Evolutionary conservation across 2,888 invertebrate species (phyloP).

Genomic region (Acleris laterana): DNA sequence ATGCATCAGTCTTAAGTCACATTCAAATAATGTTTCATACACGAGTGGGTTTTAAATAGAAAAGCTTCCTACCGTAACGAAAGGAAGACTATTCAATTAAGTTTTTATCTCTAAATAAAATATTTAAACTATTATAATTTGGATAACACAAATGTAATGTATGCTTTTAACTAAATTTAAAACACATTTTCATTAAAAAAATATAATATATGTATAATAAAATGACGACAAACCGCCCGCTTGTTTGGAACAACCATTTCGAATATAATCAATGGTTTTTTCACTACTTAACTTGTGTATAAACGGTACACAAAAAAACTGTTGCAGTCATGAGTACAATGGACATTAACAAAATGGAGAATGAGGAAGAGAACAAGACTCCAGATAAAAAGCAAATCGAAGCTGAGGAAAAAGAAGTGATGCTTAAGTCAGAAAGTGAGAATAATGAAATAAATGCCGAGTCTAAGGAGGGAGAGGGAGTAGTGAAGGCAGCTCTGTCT

Average conservation of each 20-base stretch:
- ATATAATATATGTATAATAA: too few species aligned
- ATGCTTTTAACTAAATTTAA: not conserved
- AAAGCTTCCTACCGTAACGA: conserved; percentile 33
- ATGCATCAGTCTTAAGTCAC: not conserved
- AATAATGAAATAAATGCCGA: conserved; percentile 75
- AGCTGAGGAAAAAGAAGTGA: conserved; percentile 86
- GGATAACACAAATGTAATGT: not conserved
- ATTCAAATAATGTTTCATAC: conserved; percentile 18
- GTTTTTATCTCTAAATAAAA: conserved; percentile 2
- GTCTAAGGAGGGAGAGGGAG: conserved; percentile 75
- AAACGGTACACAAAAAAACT: too few species aligned
- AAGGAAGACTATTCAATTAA: not conserved
- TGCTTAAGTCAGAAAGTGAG: conserved; percentile 85
- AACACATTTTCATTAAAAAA: not conserved
- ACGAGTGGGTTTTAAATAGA: conserved; percentile 23
- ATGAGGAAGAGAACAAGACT: conserved; percentile 71
- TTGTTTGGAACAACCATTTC: too few species aligned
- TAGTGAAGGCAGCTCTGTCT: conserved; percentile 79
- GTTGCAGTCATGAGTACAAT: conserved; percentile 62
- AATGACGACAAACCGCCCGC: too few species aligned
- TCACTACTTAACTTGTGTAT: too few species aligned
- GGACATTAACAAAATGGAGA: conserved; percentile 71
- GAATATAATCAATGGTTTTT: too few species aligned
- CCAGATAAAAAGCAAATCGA: conserved; percentile 88
- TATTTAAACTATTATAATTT: not conserved